A percentile compares a stretch with the other conserved stretches of the same genome.
These are phyloP conservation scores for Tuta absoluta DNA, from an alignment of 2,888 invertebrate genomes.

Conservation along the genomic window DNA sequence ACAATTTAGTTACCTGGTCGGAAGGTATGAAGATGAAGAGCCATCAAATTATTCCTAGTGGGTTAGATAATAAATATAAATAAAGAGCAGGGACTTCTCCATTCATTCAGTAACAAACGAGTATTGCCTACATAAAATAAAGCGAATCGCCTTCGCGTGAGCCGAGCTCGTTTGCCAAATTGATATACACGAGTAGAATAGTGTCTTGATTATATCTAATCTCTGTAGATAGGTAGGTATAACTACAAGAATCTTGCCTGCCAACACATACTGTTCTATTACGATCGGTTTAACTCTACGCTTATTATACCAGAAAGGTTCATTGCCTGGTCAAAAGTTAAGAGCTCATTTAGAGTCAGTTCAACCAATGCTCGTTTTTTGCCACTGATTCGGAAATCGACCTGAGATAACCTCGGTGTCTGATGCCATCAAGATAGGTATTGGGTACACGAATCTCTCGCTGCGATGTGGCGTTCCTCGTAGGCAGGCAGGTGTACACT, in stretches of 20 bases:
- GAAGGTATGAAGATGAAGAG: too few species aligned
- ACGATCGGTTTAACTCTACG: neutral
- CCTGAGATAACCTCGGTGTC: slow-evolving; percentile 33
- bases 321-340: slow-evolving; percentile 36
- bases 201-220: slow-evolving; percentile 27
- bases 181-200: slow-evolving; percentile 24
- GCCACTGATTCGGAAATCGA: slow-evolving; percentile 31
- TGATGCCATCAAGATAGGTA: slow-evolving; percentile 9
- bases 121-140: neutral
- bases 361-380: slow-evolving; percentile 33
- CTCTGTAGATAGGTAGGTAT: slow-evolving; percentile 12
- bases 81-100: neutral
- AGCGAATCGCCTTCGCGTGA: slow-evolving; percentile 27
- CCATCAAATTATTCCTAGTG: neutral
- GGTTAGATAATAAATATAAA: neutral
- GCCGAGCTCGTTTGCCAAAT: slow-evolving; percentile 28
- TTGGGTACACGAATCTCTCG: slow-evolving; percentile 7
- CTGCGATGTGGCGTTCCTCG: neutral
- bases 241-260: neutral
- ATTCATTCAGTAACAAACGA: neutral
- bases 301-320: slow-evolving; percentile 22
- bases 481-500: neutral
- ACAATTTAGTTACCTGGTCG: too few species aligned
- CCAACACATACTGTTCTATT: neutral
- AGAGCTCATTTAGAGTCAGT: slow-evolving; percentile 33